phyloP scores from a whole-genome alignment of 1,140 invertebrate species.

The Teleogryllus occipitalis region DNA sequence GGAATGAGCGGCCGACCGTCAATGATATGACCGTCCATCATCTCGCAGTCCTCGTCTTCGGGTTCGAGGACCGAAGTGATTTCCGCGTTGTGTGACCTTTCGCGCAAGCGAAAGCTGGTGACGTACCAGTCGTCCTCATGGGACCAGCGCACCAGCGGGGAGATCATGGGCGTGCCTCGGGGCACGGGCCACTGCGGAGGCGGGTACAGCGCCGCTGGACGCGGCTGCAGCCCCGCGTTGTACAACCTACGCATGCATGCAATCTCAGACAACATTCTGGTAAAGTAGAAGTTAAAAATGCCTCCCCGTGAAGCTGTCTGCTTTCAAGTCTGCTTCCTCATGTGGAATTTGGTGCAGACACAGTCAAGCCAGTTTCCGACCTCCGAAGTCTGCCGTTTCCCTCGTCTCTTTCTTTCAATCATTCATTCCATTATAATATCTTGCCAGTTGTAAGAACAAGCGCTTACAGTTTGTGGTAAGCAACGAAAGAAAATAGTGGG shows the following conservation, averaged over 20 bases:
- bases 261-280: not conserved
- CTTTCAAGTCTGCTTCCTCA: not conserved
- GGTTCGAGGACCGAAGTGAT: not conserved
- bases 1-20: conserved; percentile 48
- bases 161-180: conserved; percentile 65
- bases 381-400: too few relatives aligned
- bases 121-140: conserved; percentile 72
- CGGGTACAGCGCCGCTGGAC: conserved; percentile 45
- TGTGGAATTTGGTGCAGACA: not conserved
- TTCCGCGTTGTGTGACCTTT: conserved; percentile 30
- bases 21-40: conserved; percentile 17
- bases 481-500: too few relatives aligned
- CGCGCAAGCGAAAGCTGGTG: conserved; percentile 47
- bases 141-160: conserved; percentile 79
- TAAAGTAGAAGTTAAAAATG: not conserved
- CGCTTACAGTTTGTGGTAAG: too few relatives aligned
- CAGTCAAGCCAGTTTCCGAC: not conserved
- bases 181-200: conserved; percentile 64
- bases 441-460: too few relatives aligned
- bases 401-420: too few relatives aligned
- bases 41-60: conserved; percentile 22
- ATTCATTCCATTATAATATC: too few relatives aligned
- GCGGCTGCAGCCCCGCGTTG: conserved; percentile 43
- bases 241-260: not conserved
- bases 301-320: not conserved